Evolutionary conservation across 2,888 invertebrate species (phyloP).

Genomic region (Latrodectus elegans): DNA sequence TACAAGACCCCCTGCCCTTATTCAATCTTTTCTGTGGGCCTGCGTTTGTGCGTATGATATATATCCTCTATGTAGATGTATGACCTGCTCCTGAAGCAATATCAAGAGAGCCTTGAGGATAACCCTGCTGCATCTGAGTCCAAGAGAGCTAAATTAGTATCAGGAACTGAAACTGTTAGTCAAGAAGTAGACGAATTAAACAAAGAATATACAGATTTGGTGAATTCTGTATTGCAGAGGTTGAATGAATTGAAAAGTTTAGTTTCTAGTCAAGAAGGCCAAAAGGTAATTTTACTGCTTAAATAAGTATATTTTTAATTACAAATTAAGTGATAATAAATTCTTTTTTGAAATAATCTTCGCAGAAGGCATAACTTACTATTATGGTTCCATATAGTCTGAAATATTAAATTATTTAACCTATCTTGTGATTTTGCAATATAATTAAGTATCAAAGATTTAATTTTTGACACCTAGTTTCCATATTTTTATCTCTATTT

Average conservation of each 20-base stretch:
- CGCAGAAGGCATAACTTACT: too few species aligned
- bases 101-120: constrained; percentile 86
- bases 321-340: too few species aligned
- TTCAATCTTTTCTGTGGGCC: constrained; percentile 14
- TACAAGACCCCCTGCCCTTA: background rate
- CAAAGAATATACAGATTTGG: constrained; percentile 82
- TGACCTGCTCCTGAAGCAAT: constrained; percentile 88
- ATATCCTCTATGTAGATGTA: constrained; percentile 81
- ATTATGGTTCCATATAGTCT: too few species aligned
- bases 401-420: too few species aligned
- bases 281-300: constrained; percentile 73
- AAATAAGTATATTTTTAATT: background rate
- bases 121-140: constrained; percentile 81
- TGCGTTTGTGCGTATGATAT: constrained; percentile 46
- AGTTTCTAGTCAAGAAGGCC: constrained; percentile 82
- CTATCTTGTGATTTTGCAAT: too few species aligned
- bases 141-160: constrained; percentile 73
- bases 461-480: too few species aligned
- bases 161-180: constrained; percentile 85
- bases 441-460: too few species aligned
- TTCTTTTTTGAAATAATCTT: too few species aligned
- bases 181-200: constrained; percentile 88
- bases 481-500: too few species aligned
- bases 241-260: constrained; percentile 83
- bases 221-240: constrained; percentile 77